phyloP scores from a whole-genome alignment of 2,113 vertebrate genomes.

The Chionis minor region DNA sequence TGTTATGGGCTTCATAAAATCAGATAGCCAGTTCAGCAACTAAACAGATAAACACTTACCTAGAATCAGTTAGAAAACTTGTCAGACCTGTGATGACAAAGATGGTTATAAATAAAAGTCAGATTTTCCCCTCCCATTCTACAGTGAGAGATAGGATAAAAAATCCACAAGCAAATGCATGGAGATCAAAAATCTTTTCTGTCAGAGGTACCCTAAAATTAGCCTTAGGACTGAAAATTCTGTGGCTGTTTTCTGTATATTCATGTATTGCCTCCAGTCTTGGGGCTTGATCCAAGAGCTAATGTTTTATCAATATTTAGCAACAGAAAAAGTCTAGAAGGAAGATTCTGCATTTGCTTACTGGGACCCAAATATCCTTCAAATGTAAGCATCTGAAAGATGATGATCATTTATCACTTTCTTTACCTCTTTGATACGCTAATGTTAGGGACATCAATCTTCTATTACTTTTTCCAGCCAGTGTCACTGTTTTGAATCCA shows the following conservation, averaged over 20 bases:
- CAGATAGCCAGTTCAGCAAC: neutral
- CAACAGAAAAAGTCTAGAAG: neutral
- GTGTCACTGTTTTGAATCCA: neutral
- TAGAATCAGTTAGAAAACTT: neutral
- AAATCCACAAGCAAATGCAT: neutral
- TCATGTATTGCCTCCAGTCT: neutral
- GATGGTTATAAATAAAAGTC: neutral
- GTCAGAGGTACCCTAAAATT: neutral
- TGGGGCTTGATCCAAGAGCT: neutral
- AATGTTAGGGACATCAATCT: neutral
- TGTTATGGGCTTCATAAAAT: neutral
- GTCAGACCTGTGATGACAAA: neutral
- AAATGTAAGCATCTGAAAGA: neutral
- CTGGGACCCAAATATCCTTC: neutral
- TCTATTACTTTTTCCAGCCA: neutral
- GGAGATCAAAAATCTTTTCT: neutral
- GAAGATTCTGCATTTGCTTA: neutral
- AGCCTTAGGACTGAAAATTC: neutral
- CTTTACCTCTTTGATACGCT: neutral
- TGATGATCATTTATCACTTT: neutral
- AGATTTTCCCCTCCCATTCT: neutral
- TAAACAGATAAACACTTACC: neutral
- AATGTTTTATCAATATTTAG: neutral
- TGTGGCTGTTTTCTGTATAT: neutral
- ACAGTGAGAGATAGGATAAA: neutral